phyloP scores from a whole-genome alignment of 2,113 vertebrate species.

The Bambusicola thoracicus region DNA sequence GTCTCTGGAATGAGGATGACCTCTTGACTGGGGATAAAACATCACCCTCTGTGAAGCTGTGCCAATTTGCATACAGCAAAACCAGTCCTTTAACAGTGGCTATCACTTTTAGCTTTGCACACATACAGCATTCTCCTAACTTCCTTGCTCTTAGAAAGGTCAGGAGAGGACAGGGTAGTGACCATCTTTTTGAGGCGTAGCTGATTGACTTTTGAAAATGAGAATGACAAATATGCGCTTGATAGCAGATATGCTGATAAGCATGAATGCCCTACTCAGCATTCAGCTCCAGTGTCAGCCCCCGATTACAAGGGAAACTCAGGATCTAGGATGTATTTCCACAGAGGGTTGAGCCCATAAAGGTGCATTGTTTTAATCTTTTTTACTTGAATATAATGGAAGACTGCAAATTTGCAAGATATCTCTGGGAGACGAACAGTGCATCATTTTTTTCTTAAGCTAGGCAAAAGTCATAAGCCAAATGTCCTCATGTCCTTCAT shows the following conservation, averaged over 20 bases:
- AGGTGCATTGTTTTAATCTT: neutral
- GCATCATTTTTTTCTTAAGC: neutral
- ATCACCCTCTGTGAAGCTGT: neutral
- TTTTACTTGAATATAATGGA: neutral
- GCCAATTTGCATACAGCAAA: slow-evolving; percentile 14
- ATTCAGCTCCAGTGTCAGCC: slow-evolving; percentile 21
- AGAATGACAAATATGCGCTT: slow-evolving; percentile 61
- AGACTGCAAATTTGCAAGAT: neutral
- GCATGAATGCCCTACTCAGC: slow-evolving; percentile 31
- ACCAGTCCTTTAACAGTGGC: neutral
- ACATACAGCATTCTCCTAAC: neutral
- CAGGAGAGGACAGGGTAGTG: slow-evolving; percentile 3
- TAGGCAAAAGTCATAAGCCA: neutral
- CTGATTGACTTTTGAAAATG: slow-evolving; percentile 51
- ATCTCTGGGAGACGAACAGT: neutral
- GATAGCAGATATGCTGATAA: slow-evolving; percentile 60
- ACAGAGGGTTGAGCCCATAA: neutral
- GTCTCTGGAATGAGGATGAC: slow-evolving; percentile 54
- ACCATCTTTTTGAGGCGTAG: slow-evolving; percentile 1
- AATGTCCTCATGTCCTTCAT: neutral
- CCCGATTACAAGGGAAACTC: slow-evolving; percentile 3
- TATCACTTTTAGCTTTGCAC: neutral
- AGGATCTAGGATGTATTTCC: neutral
- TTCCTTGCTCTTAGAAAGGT: neutral
- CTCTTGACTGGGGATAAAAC: slow-evolving; percentile 32